phyloP scores from a whole-genome alignment of 2,888 invertebrate genomes.

The Epicampocera succincta region DNA sequence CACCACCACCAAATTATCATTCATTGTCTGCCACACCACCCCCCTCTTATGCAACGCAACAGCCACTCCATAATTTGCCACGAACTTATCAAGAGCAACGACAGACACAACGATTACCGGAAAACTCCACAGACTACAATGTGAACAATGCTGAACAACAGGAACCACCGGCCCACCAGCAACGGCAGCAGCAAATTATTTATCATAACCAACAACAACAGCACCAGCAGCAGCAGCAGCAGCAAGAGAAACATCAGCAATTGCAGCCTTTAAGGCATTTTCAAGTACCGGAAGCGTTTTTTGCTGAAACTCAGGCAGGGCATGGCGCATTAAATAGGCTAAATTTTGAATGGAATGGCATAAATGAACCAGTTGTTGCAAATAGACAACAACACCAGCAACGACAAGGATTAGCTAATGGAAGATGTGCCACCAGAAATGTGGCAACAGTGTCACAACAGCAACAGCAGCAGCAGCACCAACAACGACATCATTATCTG shows the following conservation, averaged over 20 bases:
- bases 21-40: slow-evolving; percentile 78
- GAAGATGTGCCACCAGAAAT: slow-evolving; percentile 62
- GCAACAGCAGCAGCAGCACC: slow-evolving; percentile 29
- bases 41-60: slow-evolving; percentile 75
- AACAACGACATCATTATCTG: neutral
- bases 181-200: slow-evolving; percentile 41
- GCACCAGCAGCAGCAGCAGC: slow-evolving; percentile 37
- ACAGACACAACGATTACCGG: slow-evolving; percentile 72
- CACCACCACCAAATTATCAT: slow-evolving; percentile 75
- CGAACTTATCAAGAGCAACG: slow-evolving; percentile 67
- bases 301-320: slow-evolving; percentile 48
- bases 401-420: slow-evolving; percentile 52
- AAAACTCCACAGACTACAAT: slow-evolving; percentile 60
- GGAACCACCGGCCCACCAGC: slow-evolving; percentile 35
- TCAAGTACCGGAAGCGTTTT: slow-evolving; percentile 66
- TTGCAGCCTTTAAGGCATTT: slow-evolving; percentile 55
- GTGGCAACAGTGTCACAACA: slow-evolving; percentile 67
- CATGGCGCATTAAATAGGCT: slow-evolving; percentile 62
- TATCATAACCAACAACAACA: slow-evolving; percentile 28
- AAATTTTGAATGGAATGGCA: slow-evolving; percentile 51
- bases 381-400: slow-evolving; percentile 41
- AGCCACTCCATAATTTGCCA: slow-evolving; percentile 57
- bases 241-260: slow-evolving; percentile 36
- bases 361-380: slow-evolving; percentile 48
- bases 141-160: slow-evolving; percentile 68